These are phyloP conservation scores for Diaprepes abbreviatus DNA, from an alignment of 2,888 invertebrate species.

Conservation along the genomic window DNA sequence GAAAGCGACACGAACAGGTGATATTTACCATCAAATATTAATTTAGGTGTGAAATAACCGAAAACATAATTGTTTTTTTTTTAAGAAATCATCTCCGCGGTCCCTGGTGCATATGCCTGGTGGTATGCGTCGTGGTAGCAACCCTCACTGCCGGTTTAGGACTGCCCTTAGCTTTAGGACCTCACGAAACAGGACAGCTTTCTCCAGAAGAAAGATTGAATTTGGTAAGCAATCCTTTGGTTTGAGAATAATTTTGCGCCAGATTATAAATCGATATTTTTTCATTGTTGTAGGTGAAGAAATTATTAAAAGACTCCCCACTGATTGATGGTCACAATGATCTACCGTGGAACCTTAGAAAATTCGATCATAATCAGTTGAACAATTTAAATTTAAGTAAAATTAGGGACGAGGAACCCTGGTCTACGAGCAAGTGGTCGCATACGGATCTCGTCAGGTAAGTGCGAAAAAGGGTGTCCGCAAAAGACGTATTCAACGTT, in stretches of 20 bases:
- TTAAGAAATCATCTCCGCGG: constrained; percentile 64
- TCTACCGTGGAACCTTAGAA: constrained; percentile 90
- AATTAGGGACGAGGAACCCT: constrained; percentile 80
- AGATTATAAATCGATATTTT: no score
- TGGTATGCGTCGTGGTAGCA: constrained; percentile 73
- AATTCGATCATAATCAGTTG: constrained; percentile 88
- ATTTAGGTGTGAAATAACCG: no score
- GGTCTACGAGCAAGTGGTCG: constrained; percentile 90
- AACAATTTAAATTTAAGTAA: constrained; percentile 77
- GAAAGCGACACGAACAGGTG: constrained; percentile 69
- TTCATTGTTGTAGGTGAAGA: constrained; percentile 61
- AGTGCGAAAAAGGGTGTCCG: no score
- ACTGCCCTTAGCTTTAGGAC: constrained; percentile 70
- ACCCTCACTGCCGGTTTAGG: constrained; percentile 73
- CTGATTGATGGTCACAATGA: constrained; percentile 89
- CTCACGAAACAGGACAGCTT: constrained; percentile 56
- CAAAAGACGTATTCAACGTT: no score
- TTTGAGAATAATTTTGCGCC: no score
- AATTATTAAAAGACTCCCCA: constrained; percentile 78
- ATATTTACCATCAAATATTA: background rate
- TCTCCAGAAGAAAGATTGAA: constrained; percentile 74
- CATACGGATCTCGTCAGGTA: constrained; percentile 90
- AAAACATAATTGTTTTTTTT: background rate
- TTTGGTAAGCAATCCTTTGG: constrained; percentile 68
- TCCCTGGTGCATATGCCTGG: constrained; percentile 72